Base-by-base conservation (phyloP, 2,113 vertebrate species). In the Halichoeres trimaculatus region DNA sequence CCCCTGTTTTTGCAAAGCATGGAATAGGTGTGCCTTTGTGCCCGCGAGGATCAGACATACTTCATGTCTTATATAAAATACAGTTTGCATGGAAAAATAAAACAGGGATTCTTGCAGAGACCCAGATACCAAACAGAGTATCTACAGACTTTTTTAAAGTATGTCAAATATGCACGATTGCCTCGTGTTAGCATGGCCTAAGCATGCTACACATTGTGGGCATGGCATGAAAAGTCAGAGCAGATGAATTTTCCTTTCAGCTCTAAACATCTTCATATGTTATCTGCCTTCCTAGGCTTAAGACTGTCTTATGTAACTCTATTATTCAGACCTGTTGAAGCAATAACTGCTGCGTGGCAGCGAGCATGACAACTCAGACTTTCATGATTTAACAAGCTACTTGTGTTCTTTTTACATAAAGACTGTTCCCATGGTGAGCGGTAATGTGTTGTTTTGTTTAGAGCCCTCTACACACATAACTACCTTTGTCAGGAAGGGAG, bases 401-500 rank as follows among this genome's bases (percentile, higher is more conserved):
- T 30, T 23, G 14, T 30, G n/a, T 23, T 51, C 53, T 52, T 14
- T 54, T 55, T 22, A 14, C 45, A 51, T 47, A 23, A 51, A 50
- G 26, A 19, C 23, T 2, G 50, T 81, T 75, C 8, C 78, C 57
- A 75, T 73, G n/a, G 72, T 55, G 71, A 80, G 1, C 19, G 58
- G 48, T n/a, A 24, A 41, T 71, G 45, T 82, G 60, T 74, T 87
- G 61, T 85, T 85, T 74, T 82, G 77, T 86, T 78, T 76, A 59
- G 70, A 70, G 48, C 69, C 51, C 22, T 85, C 34, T 65, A 22
- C 61, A 70, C 35, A 83, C 81, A 84, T 63, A 67, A 56, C 19
- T 69, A 76, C 80, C 76, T 84, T 84, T 78, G 79, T 86, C 77
- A 83, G 70, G 54, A 30, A 50, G 26, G 43, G 36, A 83, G 87